phyloP scores from a whole-genome alignment of 2,888 invertebrate genomes.

The Scrobipalpa costella region DNA sequence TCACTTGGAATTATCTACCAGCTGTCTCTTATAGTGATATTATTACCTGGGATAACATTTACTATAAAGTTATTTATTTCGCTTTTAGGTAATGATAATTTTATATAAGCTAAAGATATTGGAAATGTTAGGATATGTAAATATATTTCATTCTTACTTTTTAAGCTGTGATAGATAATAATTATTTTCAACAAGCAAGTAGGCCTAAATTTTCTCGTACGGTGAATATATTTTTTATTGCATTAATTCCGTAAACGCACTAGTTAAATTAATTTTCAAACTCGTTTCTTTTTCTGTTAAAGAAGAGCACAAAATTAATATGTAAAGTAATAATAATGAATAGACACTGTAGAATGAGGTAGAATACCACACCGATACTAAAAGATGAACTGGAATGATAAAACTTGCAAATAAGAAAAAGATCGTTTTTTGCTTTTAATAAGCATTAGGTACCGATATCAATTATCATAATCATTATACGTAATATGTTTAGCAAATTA shows the following conservation, averaged over 20 bases:
- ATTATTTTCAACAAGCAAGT: not conserved
- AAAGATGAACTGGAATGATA: too few species aligned
- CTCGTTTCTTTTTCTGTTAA: too few species aligned
- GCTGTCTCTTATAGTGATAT: constrained; percentile 31
- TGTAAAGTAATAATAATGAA: too few species aligned
- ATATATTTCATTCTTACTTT: not conserved
- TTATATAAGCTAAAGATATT: constrained; percentile 12
- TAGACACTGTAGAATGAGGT: too few species aligned
- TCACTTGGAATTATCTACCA: constrained; percentile 38
- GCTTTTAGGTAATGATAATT: not conserved
- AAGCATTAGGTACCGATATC: too few species aligned
- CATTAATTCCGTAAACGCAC: not conserved
- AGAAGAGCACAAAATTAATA: too few species aligned
- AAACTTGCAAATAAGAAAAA: too few species aligned
- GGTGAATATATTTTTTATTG: not conserved
- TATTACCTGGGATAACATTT: constrained; percentile 20
- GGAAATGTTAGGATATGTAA: constrained; percentile 3
- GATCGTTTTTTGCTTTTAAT: too few species aligned
- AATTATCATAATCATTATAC: too few species aligned
- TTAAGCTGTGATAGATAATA: constrained; percentile 4
- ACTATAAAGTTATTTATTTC: constrained; percentile 23
- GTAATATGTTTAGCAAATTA: too few species aligned
- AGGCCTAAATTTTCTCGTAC: not conserved
- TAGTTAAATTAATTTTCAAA: too few species aligned
- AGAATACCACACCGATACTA: too few species aligned